phyloP scores from a whole-genome alignment of 2,888 invertebrate species.

The Sinodicranocentrus sp. region DNA sequence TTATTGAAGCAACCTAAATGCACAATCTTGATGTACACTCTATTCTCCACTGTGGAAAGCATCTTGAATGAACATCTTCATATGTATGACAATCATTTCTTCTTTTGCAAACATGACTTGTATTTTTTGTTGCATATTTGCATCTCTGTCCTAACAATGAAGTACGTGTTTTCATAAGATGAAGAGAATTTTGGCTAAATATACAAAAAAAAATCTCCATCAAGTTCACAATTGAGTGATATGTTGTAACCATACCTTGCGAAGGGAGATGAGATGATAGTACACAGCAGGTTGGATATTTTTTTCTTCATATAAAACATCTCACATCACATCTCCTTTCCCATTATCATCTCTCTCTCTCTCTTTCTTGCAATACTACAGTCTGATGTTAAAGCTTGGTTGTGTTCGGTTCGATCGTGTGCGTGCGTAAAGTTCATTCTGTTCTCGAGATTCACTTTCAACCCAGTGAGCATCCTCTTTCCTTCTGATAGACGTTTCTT shows the following conservation, averaged over 20 bases:
- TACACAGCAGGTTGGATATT: neutral
- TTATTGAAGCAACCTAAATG: too few relatives aligned
- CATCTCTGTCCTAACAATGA: too few relatives aligned
- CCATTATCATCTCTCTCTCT: neutral
- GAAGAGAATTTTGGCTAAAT: too few relatives aligned
- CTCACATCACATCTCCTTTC: neutral
- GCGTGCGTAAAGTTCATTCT: slow-evolving; percentile 54
- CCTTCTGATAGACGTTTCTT: neutral
- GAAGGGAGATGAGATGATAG: neutral
- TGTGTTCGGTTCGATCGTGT: slow-evolving; percentile 30
- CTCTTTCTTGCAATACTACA: neutral
- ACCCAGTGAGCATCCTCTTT: neutral
- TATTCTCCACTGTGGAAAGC: too few relatives aligned
- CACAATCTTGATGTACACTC: too few relatives aligned
- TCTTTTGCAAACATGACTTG: too few relatives aligned
- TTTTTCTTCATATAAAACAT: neutral
- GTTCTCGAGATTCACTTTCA: slow-evolving; percentile 39
- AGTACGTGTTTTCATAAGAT: too few relatives aligned
- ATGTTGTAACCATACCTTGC: neutral
- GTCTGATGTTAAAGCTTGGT: neutral
- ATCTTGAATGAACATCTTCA: too few relatives aligned
- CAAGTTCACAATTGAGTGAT: too few relatives aligned
- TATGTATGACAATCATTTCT: too few relatives aligned
- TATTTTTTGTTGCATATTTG: too few relatives aligned
- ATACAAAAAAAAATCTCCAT: too few relatives aligned